Percentiles rank a stretch among this genome's conserved stretches.
Evolutionary conservation across 1,140 invertebrate species (phyloP).

Genomic region (Conopomorpha cramerella): DNA sequence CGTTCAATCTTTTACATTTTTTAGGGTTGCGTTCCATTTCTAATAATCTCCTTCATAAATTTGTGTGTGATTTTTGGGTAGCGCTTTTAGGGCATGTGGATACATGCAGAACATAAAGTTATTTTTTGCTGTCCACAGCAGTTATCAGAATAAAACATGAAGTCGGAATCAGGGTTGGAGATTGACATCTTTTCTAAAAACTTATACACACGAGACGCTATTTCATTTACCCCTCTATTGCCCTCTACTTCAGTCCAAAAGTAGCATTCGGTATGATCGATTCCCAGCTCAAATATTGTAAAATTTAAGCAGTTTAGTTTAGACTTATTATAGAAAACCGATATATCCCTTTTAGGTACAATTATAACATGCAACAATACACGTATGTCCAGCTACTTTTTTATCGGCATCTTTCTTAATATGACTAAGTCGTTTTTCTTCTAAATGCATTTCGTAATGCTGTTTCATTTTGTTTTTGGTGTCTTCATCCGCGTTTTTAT

Average conservation of each 20-base stretch:
- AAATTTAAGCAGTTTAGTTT: slow-evolving; percentile 15
- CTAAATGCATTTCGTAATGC: not conserved
- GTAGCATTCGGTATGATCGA: slow-evolving; percentile 4
- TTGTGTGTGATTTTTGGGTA: slow-evolving; percentile 21
- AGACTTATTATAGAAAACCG: slow-evolving; percentile 14
- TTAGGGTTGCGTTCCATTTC: slow-evolving; percentile 37
- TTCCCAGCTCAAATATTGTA: slow-evolving; percentile 5
- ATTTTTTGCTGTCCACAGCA: slow-evolving; percentile 22
- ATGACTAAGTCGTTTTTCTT: slow-evolving; percentile 8
- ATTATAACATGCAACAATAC: slow-evolving; percentile 19
- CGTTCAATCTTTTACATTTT: too few relatives aligned
- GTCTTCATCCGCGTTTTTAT: slow-evolving; percentile 12
- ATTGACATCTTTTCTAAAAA: slow-evolving; percentile 1
- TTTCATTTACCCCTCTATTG: slow-evolving; percentile 12
- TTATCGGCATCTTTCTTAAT: slow-evolving; percentile 5
- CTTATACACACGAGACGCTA: slow-evolving; percentile 10
- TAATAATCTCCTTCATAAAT: slow-evolving; percentile 22
- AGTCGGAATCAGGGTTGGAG: slow-evolving; percentile 5
- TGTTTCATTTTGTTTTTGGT: slow-evolving; percentile 3
- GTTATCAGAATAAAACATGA: slow-evolving; percentile 21
- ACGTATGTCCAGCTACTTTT: slow-evolving; percentile 12
- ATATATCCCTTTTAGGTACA: slow-evolving; percentile 8
- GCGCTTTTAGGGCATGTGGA: slow-evolving; percentile 8
- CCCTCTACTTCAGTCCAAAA: slow-evolving; percentile 13
- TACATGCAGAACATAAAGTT: slow-evolving; percentile 15